These are phyloP conservation scores for Anniella stebbinsi DNA, from an alignment of 2,797 vertebrate genomes.

Conservation along the genomic window DNA sequence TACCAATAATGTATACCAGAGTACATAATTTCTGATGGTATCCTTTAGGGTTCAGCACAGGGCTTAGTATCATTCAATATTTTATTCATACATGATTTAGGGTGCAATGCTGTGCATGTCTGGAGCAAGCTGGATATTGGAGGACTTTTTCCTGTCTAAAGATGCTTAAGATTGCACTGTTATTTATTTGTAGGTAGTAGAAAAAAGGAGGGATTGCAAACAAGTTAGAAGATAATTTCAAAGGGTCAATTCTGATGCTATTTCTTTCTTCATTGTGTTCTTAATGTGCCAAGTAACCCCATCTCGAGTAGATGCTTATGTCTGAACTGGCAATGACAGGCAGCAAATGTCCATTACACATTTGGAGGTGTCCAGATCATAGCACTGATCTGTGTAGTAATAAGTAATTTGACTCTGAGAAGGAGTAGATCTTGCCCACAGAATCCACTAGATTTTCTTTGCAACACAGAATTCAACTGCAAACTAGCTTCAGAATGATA, in stretches of 20 bases:
- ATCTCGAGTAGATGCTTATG: not conserved
- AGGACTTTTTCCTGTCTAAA: too few species aligned
- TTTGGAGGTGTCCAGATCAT: too few species aligned
- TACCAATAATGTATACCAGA: not conserved
- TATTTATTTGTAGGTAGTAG: not conserved
- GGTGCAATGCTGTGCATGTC: not conserved
- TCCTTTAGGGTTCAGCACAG: not conserved
- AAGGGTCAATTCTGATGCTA: not conserved
- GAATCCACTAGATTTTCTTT: too few species aligned
- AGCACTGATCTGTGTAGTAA: too few species aligned
- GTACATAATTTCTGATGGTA: not conserved
- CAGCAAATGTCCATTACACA: not conserved
- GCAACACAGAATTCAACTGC: too few species aligned
- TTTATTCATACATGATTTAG: not conserved
- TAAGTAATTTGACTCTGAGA: too few species aligned
- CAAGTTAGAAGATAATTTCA: not conserved
- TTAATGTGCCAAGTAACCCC: not conserved
- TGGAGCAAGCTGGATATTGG: too few species aligned
- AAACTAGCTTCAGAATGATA: too few species aligned
- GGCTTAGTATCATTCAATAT: not conserved
- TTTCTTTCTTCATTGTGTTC: not conserved
- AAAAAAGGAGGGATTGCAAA: not conserved
- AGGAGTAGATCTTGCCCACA: too few species aligned
- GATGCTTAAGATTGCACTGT: too few species aligned
- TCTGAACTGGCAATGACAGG: not conserved